These are phyloP conservation scores for Conus ventricosus DNA, from an alignment of 1,140 invertebrate species.

Conservation along the genomic window DNA sequence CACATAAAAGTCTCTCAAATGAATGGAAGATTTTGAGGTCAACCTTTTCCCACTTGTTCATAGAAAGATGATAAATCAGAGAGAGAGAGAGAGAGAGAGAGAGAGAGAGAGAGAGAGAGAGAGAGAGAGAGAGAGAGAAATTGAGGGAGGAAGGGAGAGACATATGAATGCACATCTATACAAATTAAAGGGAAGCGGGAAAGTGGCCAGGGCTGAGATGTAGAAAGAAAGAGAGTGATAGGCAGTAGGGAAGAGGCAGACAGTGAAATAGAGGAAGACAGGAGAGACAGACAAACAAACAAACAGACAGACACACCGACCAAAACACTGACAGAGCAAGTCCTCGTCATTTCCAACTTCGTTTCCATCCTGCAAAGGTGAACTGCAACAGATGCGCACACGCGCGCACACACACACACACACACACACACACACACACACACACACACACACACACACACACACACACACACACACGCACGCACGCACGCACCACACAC, in stretches of 20 bases:
- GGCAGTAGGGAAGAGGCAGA: conserved; percentile 19
- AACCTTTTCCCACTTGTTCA: no score
- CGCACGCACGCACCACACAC: conserved; percentile 7
- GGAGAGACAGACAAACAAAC: no score
- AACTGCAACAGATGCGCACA: background rate
- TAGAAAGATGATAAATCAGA: background rate
- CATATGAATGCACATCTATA: background rate
- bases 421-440: conserved; percentile 3
- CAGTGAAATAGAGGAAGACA: conserved; percentile 13
- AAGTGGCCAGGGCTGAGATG: no score
- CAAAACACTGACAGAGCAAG: no score
- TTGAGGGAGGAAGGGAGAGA: background rate
- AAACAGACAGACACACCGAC: no score
- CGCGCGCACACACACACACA: conserved; percentile 10
- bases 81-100: background rate
- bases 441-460: background rate
- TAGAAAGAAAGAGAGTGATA: no score
- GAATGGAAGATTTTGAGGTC: no score
- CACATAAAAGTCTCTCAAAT: background rate
- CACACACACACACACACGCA: conserved; percentile 19
- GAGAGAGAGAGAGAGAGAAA: background rate
- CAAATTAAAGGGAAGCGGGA: background rate
- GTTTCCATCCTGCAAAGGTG: no score
- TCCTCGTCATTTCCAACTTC: no score
- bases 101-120: background rate